Evolutionary conservation across 1,140 invertebrate species (phyloP), one percentile per base, ranked within the genome.

Genomic region (Spodoptera frugiperda): DNA sequence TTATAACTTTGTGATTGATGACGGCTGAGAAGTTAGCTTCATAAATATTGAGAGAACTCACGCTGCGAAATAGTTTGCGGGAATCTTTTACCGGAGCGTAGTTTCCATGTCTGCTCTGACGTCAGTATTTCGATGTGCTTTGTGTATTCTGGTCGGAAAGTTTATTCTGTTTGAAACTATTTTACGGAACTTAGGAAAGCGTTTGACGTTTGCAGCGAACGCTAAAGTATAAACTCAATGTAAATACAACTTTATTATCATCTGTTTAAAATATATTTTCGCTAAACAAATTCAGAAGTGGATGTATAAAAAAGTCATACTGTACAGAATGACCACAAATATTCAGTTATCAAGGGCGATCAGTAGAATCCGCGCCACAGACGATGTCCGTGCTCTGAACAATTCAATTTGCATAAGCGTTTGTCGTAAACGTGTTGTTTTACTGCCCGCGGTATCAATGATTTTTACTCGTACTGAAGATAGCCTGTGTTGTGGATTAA

Each of bases 1-100:
- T 93, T 93, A 93, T 93, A 93, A 93, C 90, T 93, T 93, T 90
- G 89, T 93, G 92, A 93, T 93, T 93, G 92, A 93, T 93, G 92
- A 92, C 84, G 91, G 89, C 87, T 83, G 85, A 85, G 83, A 89
- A 90, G 78, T 92, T 89, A 59, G 84, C 88, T 93, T 92, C 92
- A 93, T 93, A 93, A 93, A 93, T 93, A 93, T 93, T 93, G 89
- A 89, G 87, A 73, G 84, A 84, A 86, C 80, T 89, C 89, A 85
- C 78, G 83, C 85, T 86, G 88, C 25, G 87, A 71, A 78, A 85
- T 92, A 91, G 91, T 93, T 93, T 77, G 77, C 76, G 57, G 44
- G 57, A 76, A 65, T 73, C 71, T 78, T 78, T 80, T 59, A 61
- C 74, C 14, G 63, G 49, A 71, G 77, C 55, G 53, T 74, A 63